Evolutionary conservation across 1,140 invertebrate species (phyloP).

Genomic region (Listronotus oregonensis): DNA sequence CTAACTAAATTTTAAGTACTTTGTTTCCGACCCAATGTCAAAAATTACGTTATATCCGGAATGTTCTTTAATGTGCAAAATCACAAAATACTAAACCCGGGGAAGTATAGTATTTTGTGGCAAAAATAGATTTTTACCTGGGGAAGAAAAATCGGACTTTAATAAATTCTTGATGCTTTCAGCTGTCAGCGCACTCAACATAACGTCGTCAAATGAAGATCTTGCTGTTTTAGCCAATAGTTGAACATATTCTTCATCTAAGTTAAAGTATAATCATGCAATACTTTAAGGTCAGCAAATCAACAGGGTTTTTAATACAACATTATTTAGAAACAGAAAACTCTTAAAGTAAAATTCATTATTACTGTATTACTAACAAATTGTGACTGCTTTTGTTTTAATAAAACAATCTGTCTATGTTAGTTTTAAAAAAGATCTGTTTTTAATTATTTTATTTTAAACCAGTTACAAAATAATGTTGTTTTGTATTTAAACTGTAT

Average conservation of each 20-base stretch:
- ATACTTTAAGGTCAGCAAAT: constrained; percentile 10
- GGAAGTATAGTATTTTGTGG: constrained; percentile 12
- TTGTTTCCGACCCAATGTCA: too few species aligned
- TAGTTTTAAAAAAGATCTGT: too few species aligned
- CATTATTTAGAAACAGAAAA: not conserved
- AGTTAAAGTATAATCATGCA: constrained; percentile 25
- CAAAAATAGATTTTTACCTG: constrained; percentile 33
- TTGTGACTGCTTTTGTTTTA: too few species aligned
- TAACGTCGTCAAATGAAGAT: constrained; percentile 39
- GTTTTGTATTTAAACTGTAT: too few species aligned
- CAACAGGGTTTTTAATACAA: not conserved
- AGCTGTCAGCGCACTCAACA: constrained; percentile 32
- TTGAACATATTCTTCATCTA: constrained; percentile 40
- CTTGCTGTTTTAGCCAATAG: constrained; percentile 39
- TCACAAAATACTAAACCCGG: not conserved
- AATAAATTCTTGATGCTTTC: constrained; percentile 36
- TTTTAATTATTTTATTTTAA: too few species aligned
- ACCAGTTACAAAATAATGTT: too few species aligned
- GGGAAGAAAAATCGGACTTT: constrained; percentile 27
- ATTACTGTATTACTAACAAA: too few species aligned
- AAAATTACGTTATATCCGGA: too few species aligned
- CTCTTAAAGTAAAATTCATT: too few species aligned
- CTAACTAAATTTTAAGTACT: too few species aligned
- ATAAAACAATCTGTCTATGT: too few species aligned
- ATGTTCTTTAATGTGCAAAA: too few species aligned